A percentile compares a stretch with the other conserved stretches of the same genome.
phyloP scores from a whole-genome alignment of 2,113 vertebrate genomes.

The Cebus imitator region DNA sequence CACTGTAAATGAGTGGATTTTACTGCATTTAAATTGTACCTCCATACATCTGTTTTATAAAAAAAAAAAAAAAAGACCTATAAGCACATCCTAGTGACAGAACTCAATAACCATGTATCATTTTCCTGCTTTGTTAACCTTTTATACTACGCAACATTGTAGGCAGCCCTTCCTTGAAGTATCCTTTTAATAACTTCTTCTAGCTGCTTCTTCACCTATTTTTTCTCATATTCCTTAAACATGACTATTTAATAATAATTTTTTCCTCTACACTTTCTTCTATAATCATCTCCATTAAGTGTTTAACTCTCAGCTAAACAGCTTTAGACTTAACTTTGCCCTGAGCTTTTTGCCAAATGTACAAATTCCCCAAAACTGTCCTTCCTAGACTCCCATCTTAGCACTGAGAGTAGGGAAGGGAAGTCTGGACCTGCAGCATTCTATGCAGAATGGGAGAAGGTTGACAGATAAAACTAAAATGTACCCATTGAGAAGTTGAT shows the following conservation, averaged over 20 bases:
- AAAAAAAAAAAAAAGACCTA: neutral
- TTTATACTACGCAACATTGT: neutral
- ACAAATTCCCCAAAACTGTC: neutral
- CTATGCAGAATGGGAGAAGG: neutral
- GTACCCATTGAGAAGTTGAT: neutral
- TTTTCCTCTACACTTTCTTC: neutral
- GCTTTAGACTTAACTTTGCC: neutral
- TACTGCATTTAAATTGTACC: neutral
- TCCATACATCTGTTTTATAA: neutral
- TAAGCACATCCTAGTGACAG: neutral
- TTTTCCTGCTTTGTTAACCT: neutral
- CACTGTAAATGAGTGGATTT: neutral
- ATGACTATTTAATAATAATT: neutral
- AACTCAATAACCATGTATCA: neutral
- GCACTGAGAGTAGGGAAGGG: neutral
- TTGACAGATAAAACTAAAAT: neutral
- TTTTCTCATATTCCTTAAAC: neutral
- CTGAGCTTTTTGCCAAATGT: neutral
- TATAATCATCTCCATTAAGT: neutral
- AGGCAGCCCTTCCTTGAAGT: neutral
- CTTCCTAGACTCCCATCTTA: neutral
- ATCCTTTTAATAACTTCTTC: neutral
- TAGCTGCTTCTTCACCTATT: neutral
- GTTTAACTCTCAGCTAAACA: neutral
- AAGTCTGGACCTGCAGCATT: neutral